A percentile compares a stretch with the other conserved stretches of the same genome.
Conservation (phyloP, 2,888 invertebrate genomes). For the Oxyscelio sp. region DNA sequence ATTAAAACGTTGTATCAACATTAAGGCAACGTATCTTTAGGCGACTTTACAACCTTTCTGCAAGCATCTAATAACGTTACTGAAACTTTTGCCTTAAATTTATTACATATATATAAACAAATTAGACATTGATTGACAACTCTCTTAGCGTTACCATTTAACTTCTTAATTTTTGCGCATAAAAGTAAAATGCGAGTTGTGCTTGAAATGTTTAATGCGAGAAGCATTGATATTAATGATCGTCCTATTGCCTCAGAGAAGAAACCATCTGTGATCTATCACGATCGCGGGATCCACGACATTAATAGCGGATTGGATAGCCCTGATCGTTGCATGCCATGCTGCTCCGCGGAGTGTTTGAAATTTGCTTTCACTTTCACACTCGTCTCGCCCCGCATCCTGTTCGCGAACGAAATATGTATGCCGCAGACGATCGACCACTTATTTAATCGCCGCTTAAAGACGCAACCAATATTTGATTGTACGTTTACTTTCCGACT, state of each 20-base stretch:
- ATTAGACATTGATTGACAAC: no score
- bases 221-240: slow-evolving; percentile 57
- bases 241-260: slow-evolving; percentile 69
- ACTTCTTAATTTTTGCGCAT: not conserved
- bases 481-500: slow-evolving; percentile 31
- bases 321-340: slow-evolving; percentile 61
- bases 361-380: slow-evolving; percentile 77
- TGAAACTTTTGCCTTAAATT: no score
- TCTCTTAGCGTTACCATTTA: no score
- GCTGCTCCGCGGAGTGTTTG: slow-evolving; percentile 46
- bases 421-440: slow-evolving; percentile 44
- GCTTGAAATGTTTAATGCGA: slow-evolving; percentile 33
- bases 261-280: slow-evolving; percentile 74
- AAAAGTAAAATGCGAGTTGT: not conserved
- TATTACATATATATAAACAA: no score
- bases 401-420: slow-evolving; percentile 63
- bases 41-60: no score
- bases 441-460: slow-evolving; percentile 54
- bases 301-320: slow-evolving; percentile 67
- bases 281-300: slow-evolving; percentile 72
- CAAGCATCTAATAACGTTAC: no score
- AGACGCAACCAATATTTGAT: slow-evolving; percentile 63
- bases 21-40: no score
- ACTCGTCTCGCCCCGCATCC: slow-evolving; percentile 69
- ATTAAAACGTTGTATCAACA: no score